Conservation (phyloP, 2,888 invertebrate species). For the Caenorhabditis sp. region DNA sequence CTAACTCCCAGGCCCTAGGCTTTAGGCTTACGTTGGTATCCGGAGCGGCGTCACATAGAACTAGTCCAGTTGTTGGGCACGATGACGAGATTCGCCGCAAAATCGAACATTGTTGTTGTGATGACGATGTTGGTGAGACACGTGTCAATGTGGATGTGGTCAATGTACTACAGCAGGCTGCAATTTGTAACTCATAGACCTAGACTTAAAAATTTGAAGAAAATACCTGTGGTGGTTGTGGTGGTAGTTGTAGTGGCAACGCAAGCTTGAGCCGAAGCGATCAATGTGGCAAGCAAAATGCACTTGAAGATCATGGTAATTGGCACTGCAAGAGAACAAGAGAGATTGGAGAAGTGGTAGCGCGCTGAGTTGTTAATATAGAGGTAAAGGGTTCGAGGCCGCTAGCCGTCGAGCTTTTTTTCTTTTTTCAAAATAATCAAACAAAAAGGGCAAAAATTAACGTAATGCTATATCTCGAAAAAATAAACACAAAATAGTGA, state of each 20-base stretch:
- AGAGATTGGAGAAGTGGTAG: too few species aligned
- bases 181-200: constrained; percentile 17
- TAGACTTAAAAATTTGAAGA: constrained; percentile 2
- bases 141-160: constrained; percentile 13
- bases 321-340: too few species aligned
- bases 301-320: constrained; percentile 5
- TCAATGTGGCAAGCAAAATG: constrained; percentile 1
- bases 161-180: constrained; percentile 42
- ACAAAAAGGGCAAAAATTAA: too few species aligned
- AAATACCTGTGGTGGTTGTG: constrained; percentile 25
- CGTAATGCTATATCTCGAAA: too few species aligned
- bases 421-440: too few species aligned
- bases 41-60: constrained; percentile 40
- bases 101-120: constrained; percentile 36
- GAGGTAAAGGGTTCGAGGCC: too few species aligned
- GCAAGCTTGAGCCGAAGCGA: constrained; percentile 17
- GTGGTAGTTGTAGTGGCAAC: constrained; percentile 19
- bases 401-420: too few species aligned
- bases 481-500: too few species aligned
- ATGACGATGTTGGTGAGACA: constrained; percentile 9
- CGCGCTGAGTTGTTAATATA: too few species aligned
- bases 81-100: constrained; percentile 44
- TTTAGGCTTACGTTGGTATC: constrained; percentile 46
- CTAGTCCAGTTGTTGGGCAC: constrained; percentile 39
- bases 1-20: too few species aligned